phyloP scores from a whole-genome alignment of 1,140 invertebrate species.

The Meteorus sp. region DNA sequence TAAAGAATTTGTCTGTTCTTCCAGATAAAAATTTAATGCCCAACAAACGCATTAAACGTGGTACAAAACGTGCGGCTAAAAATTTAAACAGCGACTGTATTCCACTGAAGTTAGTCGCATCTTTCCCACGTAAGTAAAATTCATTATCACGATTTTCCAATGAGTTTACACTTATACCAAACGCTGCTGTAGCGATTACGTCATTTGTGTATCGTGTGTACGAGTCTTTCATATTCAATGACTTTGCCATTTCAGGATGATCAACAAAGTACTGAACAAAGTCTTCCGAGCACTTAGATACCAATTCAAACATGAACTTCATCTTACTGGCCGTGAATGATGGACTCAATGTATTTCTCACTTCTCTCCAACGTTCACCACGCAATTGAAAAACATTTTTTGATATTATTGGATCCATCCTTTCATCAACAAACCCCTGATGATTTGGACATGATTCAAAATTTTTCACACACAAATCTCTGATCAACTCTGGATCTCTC shows the following conservation, averaged over 20 bases:
- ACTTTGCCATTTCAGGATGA: slow-evolving; percentile 30
- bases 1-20: slow-evolving; percentile 36
- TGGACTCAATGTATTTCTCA: slow-evolving; percentile 49
- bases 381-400: slow-evolving; percentile 44
- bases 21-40: slow-evolving; percentile 26
- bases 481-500: slow-evolving; percentile 52
- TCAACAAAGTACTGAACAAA: slow-evolving; percentile 42
- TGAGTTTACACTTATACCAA: slow-evolving; percentile 58
- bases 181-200: slow-evolving; percentile 59
- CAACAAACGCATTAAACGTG: slow-evolving; percentile 21
- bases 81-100: slow-evolving; percentile 32
- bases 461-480: slow-evolving; percentile 53
- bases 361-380: slow-evolving; percentile 50
- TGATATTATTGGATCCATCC: slow-evolving; percentile 42
- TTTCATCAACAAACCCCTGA: slow-evolving; percentile 41
- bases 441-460: slow-evolving; percentile 54
- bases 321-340: slow-evolving; percentile 55
- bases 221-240: slow-evolving; percentile 40
- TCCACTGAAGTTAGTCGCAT: slow-evolving; percentile 44
- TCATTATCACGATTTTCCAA: slow-evolving; percentile 54
- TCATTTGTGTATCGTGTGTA: slow-evolving; percentile 57
- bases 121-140: slow-evolving; percentile 55
- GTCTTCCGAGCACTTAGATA: slow-evolving; percentile 39
- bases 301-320: slow-evolving; percentile 45
- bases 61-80: slow-evolving; percentile 18